Conservation (phyloP, 2,888 invertebrate genomes). For the Cosmorhoe ocellata region DNA sequence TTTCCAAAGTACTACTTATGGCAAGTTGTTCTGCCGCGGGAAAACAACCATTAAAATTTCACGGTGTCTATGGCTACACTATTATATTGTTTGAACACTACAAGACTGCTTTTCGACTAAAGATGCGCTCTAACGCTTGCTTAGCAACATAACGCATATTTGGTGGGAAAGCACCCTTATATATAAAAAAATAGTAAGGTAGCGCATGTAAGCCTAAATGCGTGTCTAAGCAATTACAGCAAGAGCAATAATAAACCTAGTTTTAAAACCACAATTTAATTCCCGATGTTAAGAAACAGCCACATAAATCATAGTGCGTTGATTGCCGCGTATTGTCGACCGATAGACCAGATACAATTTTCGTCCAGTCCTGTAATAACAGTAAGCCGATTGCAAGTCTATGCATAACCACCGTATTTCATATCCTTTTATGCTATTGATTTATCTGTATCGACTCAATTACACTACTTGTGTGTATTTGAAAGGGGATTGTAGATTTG, state of each 20-base stretch:
- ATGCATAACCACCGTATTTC: slow-evolving; percentile 50
- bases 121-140: too few relatives aligned
- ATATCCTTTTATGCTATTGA: slow-evolving; percentile 60
- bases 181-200: too few relatives aligned
- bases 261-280: background rate
- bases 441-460: slow-evolving; percentile 66
- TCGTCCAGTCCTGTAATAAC: slow-evolving; percentile 41
- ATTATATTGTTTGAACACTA: too few relatives aligned
- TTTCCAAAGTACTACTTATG: too few relatives aligned
- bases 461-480: slow-evolving; percentile 59
- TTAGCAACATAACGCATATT: too few relatives aligned
- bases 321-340: slow-evolving; percentile 23
- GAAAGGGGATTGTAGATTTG: slow-evolving; percentile 29
- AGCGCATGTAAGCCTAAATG: too few relatives aligned
- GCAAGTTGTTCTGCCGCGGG: too few relatives aligned
- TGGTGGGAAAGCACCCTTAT: too few relatives aligned
- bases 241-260: background rate
- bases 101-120: too few relatives aligned
- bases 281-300: background rate
- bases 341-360: slow-evolving; percentile 2
- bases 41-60: too few relatives aligned
- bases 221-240: too few relatives aligned
- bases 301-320: slow-evolving; percentile 19
- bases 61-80: too few relatives aligned
- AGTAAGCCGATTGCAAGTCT: slow-evolving; percentile 48